A percentile compares a stretch with the other conserved stretches of the same genome.
Conservation (phyloP, 2,797 vertebrate species). For the Urophycis tenuis region DNA sequence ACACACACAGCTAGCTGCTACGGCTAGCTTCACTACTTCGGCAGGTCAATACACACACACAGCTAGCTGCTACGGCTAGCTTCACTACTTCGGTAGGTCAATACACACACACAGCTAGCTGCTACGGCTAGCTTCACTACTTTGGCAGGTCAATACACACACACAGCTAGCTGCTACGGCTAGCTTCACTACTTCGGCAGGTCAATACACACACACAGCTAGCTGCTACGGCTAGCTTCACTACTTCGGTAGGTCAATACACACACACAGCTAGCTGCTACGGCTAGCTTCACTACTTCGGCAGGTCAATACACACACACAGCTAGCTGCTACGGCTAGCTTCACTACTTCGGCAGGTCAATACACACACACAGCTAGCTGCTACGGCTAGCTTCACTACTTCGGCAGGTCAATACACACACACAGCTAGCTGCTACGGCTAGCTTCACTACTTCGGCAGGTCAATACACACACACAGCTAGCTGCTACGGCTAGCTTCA, state of each 20-base stretch:
- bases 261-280: neutral
- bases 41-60: slow-evolving; percentile 43
- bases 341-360: too few species aligned
- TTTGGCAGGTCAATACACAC: neutral
- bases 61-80: too few species aligned
- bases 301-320: neutral
- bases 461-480: neutral
- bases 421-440: too few species aligned
- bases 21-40: slow-evolving; percentile 70
- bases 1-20: slow-evolving; percentile 57
- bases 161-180: too few species aligned
- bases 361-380: neutral
- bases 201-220: slow-evolving; percentile 7
- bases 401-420: too few species aligned
- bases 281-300: neutral
- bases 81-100: neutral
- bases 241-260: too few species aligned
- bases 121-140: neutral
- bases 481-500: too few species aligned
- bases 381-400: too few species aligned
- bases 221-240: too few species aligned
- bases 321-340: too few species aligned
- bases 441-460: too few species aligned
- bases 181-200: too few species aligned
- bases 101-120: neutral